A percentile compares a stretch with the other conserved stretches of the same genome.
Conservation (phyloP, 2,113 vertebrate species). For the Dipodomys merriami region DNA sequence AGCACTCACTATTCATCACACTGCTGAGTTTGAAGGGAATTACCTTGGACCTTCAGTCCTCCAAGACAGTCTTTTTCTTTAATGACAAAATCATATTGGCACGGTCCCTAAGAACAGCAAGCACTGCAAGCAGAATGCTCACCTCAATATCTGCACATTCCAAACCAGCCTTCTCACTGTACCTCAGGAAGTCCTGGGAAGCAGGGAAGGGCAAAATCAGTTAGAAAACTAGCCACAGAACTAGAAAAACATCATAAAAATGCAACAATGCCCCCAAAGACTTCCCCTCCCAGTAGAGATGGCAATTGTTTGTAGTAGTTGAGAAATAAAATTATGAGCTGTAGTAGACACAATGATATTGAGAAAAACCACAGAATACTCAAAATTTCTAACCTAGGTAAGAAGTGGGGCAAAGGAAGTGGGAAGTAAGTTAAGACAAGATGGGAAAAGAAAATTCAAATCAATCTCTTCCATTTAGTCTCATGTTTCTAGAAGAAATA, state of each 20-base stretch:
- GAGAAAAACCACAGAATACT: background rate
- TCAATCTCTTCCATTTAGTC: background rate
- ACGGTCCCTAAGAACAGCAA: background rate
- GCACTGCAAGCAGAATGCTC: slow-evolving; percentile 66
- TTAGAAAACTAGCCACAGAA: slow-evolving; percentile 20
- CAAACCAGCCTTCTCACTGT: slow-evolving; percentile 94
- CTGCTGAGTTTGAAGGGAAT: background rate
- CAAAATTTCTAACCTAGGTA: background rate
- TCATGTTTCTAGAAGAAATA: slow-evolving; percentile 18
- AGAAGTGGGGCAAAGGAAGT: background rate
- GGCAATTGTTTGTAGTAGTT: background rate
- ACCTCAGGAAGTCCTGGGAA: slow-evolving; percentile 95
- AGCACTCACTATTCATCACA: background rate
- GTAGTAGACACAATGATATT: background rate
- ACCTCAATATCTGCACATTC: slow-evolving; percentile 97
- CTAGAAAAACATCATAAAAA: slow-evolving; percentile 33
- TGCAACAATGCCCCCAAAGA: background rate
- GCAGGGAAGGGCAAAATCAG: slow-evolving; percentile 27
- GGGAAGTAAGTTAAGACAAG: background rate
- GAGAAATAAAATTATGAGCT: background rate
- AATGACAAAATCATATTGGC: background rate
- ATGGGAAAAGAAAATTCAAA: background rate
- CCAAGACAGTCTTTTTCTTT: background rate
- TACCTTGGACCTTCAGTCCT: background rate
- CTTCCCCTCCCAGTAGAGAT: background rate